A percentile compares a stretch with the other conserved stretches of the same genome.
Evolutionary conservation across 2,888 invertebrate species (phyloP).

Genomic region (Glaucopsyche alexis): DNA sequence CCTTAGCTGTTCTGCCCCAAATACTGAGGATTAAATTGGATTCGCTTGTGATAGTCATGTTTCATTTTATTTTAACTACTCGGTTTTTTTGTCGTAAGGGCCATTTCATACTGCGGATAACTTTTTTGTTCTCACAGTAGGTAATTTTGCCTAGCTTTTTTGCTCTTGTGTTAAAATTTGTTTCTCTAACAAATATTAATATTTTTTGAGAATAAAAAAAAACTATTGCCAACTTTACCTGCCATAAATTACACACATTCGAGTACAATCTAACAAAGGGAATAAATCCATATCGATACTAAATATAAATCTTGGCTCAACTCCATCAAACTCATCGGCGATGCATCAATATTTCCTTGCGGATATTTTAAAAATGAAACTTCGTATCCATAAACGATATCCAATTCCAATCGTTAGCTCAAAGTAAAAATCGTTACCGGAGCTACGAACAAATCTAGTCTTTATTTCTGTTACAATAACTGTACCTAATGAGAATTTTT

Average conservation of each 20-base stretch:
- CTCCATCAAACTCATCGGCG: conserved; percentile 30
- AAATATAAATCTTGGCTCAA: conserved; percentile 32
- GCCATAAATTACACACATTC: too few relatives aligned
- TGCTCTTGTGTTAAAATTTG: too few relatives aligned
- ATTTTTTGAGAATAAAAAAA: too few relatives aligned
- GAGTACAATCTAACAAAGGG: not conserved
- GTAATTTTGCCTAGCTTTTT: too few relatives aligned
- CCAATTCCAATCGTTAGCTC: not conserved
- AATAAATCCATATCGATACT: conserved; percentile 19
- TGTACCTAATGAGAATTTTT: too few relatives aligned
- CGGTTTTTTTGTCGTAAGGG: not conserved
- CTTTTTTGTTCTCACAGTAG: too few relatives aligned
- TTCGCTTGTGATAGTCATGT: conserved; percentile 24
- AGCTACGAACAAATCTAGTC: not conserved
- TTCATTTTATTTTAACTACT: not conserved
- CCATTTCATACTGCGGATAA: not conserved
- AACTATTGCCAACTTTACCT: too few relatives aligned
- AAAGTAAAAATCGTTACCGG: too few relatives aligned
- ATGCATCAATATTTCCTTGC: conserved; percentile 27
- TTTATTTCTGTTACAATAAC: not conserved
- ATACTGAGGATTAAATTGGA: conserved; percentile 24
- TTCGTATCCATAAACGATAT: conserved; percentile 2
- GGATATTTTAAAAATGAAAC: conserved; percentile 11
- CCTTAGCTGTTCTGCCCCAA: conserved; percentile 29
- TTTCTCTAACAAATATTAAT: too few relatives aligned